Conservation (phyloP, 2,113 vertebrate genomes). For the Ceyx melanurus region DNA sequence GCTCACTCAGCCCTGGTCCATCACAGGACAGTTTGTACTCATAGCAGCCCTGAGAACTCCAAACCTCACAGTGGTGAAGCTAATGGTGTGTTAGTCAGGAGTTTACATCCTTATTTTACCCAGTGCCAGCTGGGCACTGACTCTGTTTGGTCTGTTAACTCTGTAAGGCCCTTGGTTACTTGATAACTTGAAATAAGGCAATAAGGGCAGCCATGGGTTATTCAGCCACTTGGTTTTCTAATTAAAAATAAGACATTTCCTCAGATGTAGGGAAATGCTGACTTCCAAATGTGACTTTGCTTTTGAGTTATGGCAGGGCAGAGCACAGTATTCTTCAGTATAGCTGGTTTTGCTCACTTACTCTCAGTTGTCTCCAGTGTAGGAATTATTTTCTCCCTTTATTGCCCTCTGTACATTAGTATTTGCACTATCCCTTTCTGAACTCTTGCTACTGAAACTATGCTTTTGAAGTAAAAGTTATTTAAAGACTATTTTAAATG, state of each 20-base stretch:
- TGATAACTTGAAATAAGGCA: neutral
- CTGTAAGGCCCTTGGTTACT: neutral
- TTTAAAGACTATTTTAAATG: too few species aligned
- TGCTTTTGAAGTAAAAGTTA: neutral
- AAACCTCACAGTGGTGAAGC: neutral
- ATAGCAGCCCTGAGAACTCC: neutral
- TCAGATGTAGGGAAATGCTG: neutral
- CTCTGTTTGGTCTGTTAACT: neutral
- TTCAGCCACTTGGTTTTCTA: neutral
- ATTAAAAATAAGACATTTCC: neutral
- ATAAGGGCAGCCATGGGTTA: neutral
- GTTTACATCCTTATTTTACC: neutral
- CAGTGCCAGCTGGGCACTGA: neutral
- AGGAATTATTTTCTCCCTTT: neutral
- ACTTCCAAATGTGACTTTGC: neutral
- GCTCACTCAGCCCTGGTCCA: accelerated
- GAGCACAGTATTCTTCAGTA: neutral
- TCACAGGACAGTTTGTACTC: accelerated
- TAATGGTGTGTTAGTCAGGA: neutral
- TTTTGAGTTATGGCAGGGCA: neutral
- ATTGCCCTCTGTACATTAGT: neutral
- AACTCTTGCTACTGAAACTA: neutral
- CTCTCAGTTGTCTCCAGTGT: neutral
- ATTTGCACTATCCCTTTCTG: neutral
- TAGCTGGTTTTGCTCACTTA: neutral